These are phyloP conservation scores for Oostethus manadensis DNA, from an alignment of 2,113 vertebrate genomes.

Conservation along the genomic window DNA sequence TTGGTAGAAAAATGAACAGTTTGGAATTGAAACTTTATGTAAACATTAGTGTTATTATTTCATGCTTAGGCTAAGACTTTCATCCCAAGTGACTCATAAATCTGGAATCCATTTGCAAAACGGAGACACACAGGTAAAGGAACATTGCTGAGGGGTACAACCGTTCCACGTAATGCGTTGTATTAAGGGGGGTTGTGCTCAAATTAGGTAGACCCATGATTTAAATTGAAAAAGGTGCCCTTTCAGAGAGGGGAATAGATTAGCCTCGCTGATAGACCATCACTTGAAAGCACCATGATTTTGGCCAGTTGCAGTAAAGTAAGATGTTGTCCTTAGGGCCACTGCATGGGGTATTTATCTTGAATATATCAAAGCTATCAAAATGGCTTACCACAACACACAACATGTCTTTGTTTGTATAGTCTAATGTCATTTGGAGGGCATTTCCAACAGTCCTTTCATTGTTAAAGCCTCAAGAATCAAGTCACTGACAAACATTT, in stretches of 20 bases:
- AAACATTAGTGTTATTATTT: constrained; percentile 70
- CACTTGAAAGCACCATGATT: constrained; percentile 66
- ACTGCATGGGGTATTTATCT: constrained; percentile 53
- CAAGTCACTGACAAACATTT: constrained; percentile 4
- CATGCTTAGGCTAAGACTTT: constrained; percentile 53
- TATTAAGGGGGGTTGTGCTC: constrained; percentile 63
- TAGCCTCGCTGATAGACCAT: constrained; percentile 69
- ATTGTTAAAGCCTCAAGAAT: constrained; percentile 13
- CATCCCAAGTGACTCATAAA: constrained; percentile 60
- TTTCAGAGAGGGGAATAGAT: constrained; percentile 64
- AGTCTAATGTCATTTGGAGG: constrained; percentile 39
- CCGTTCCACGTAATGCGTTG: constrained; percentile 66
- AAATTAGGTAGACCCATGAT: constrained; percentile 68
- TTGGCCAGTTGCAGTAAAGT: constrained; percentile 67
- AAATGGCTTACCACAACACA: constrained; percentile 43
- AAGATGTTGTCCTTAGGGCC: constrained; percentile 51
- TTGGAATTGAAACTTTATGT: constrained; percentile 47
- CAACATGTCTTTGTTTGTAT: constrained; percentile 50
- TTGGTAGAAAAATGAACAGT: constrained; percentile 24
- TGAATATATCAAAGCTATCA: constrained; percentile 61
- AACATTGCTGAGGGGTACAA: constrained; percentile 64
- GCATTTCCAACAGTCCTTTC: constrained; percentile 37
- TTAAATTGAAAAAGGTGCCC: constrained; percentile 58
- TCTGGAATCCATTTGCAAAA: constrained; percentile 57
- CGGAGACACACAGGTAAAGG: constrained; percentile 59